Percentiles rank a stretch among this genome's conserved stretches.
phyloP scores from a whole-genome alignment of 2,888 invertebrate species.

The Hyles lineata region DNA sequence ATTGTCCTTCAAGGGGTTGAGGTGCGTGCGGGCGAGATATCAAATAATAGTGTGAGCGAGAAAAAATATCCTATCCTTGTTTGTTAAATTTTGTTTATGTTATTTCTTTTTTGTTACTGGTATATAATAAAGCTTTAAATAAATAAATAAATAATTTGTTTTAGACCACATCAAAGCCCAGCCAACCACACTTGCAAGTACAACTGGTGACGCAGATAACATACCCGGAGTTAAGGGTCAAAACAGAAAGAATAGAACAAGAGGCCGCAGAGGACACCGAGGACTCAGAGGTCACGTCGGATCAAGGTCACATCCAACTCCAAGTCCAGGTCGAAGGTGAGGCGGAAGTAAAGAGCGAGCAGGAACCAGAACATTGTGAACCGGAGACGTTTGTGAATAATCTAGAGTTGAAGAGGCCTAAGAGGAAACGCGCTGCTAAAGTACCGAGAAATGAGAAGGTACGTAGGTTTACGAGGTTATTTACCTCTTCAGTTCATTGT shows the following conservation, averaged over 20 bases:
- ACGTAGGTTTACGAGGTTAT: too few species aligned
- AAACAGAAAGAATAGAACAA: slow-evolving; percentile 17
- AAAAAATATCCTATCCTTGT: too few species aligned
- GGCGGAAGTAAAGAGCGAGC: slow-evolving; percentile 45
- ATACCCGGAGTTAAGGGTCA: slow-evolving; percentile 24
- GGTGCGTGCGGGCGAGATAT: too few species aligned
- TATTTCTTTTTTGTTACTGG: too few species aligned
- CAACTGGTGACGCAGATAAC: neutral
- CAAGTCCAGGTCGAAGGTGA: slow-evolving; percentile 24
- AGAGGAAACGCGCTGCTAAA: slow-evolving; percentile 26
- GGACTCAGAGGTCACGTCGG: too few species aligned
- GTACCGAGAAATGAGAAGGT: slow-evolving; percentile 14
- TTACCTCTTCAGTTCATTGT: too few species aligned
- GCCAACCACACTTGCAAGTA: slow-evolving; percentile 28
- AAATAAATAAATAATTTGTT: too few species aligned
- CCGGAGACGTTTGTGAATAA: slow-evolving; percentile 64
- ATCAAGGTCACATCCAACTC: too few species aligned
- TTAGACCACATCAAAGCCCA: neutral
- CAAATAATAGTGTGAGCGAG: too few species aligned
- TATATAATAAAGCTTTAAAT: too few species aligned
- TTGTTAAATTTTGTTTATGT: too few species aligned
- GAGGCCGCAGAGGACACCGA: neutral
- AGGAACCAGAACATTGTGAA: slow-evolving; percentile 54
- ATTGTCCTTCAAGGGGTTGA: too few species aligned
- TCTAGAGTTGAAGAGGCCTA: slow-evolving; percentile 41